Base-by-base conservation (phyloP, 1,140 invertebrate species). In the Alviniconcha marisindica region DNA sequence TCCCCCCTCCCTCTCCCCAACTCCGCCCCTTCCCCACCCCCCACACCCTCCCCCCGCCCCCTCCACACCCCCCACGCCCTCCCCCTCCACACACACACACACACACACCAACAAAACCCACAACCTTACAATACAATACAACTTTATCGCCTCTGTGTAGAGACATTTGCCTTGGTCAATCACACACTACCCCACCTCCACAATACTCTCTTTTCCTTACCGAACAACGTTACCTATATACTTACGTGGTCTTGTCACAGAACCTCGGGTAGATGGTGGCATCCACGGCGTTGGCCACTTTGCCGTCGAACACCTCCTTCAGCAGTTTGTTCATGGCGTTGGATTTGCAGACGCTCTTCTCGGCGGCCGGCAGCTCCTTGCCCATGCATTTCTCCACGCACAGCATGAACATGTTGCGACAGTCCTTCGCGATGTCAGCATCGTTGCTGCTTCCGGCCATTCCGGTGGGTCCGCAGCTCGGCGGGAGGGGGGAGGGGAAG, bases 161-260 rank as follows among this genome's bases (percentile, higher is more conserved):
- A n/a, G n/a, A n/a, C n/a, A n/a, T n/a, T n/a, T n/a, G n/a, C n/a
- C n/a, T n/a, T n/a, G n/a, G n/a, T n/a, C n/a, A n/a, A n/a, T n/a
- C n/a, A n/a, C n/a, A n/a, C n/a, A n/a, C n/a, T n/a, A n/a, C n/a
- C n/a, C n/a, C n/a, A n/a, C n/a, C n/a, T n/a, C n/a, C n/a, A n/a
- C n/a, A n/a, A n/a, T n/a, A n/a, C n/a, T n/a, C n/a, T n/a, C n/a
- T n/a, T n/a, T n/a, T n/a, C n/a, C n/a, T n/a, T n/a, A n/a, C n/a
- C n/a, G n/a, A n/a, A n/a, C n/a, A n/a, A n/a, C n/a, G n/a, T n/a
- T n/a, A n/a, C n/a, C n/a, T n/a, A n/a, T n/a, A n/a, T n/a, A 71
- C 73, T 76, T n/a, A 76, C 78, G 78, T 80, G n/a, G 54, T 80
- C 60, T 80, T 80, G 38, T 80, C 78, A 2, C 31, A 38, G 78